Conservation (phyloP, 2,113 vertebrate genomes). For the Hippocampus guttulatus region DNA sequence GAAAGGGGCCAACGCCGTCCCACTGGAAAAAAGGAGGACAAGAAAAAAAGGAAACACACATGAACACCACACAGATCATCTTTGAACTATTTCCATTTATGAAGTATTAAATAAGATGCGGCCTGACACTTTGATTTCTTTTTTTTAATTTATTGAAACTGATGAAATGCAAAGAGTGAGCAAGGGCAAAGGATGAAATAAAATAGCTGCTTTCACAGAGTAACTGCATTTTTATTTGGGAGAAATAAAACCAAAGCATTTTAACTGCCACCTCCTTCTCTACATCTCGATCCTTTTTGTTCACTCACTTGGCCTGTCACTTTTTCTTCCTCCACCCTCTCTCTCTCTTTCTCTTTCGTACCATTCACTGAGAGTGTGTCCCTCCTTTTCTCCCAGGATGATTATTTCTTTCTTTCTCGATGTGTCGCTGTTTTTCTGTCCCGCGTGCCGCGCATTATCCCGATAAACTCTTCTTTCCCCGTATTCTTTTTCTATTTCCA, state of each 20-base stretch:
- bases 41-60: neutral
- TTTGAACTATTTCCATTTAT: no score
- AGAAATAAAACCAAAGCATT: slow-evolving; percentile 25
- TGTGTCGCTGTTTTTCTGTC: slow-evolving; percentile 5
- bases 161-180: slow-evolving; percentile 5
- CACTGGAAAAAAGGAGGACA: slow-evolving; percentile 71
- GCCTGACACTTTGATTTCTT: slow-evolving; percentile 8
- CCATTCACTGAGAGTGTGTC: neutral
- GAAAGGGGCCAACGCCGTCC: slow-evolving; percentile 96
- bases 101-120: no score
- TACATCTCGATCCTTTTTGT: slow-evolving; percentile 21
- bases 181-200: slow-evolving; percentile 13
- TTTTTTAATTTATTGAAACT: slow-evolving; percentile 1
- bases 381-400: slow-evolving; percentile 20
- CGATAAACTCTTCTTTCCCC: slow-evolving; percentile 4
- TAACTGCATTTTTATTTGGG: slow-evolving; percentile 26
- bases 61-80: no score
- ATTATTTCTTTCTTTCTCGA: slow-evolving; percentile 2
- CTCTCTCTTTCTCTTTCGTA: neutral
- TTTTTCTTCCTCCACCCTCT: slow-evolving; percentile 6
- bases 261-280: slow-evolving; percentile 15
- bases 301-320: slow-evolving; percentile 22
- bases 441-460: neutral
- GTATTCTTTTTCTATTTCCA: slow-evolving; percentile 33
- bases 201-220: slow-evolving; percentile 16